These are phyloP conservation scores for Scylla paramamosain DNA, from an alignment of 1,140 invertebrate species.

Conservation along the genomic window DNA sequence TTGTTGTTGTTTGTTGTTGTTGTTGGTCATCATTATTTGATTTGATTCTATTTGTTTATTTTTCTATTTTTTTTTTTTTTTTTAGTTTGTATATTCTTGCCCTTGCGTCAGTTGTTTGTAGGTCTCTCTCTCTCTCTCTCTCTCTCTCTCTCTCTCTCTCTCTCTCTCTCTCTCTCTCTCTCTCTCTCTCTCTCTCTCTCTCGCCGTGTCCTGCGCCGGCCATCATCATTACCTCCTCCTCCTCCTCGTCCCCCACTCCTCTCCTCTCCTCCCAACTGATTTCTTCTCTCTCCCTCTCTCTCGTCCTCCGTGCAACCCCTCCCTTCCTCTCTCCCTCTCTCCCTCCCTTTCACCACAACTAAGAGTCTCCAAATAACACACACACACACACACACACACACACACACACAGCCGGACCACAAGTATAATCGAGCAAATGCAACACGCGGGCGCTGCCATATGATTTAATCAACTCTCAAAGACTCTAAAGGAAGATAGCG, in stretches of 20 bases:
- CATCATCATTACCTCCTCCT: neutral
- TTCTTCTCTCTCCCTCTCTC: neutral
- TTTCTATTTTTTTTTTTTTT: too few species aligned
- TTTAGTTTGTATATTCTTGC: too few species aligned
- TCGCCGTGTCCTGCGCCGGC: neutral
- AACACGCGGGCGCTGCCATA: constrained; percentile 25
- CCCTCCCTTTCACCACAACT: neutral
- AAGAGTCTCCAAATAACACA: neutral
- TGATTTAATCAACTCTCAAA: constrained; percentile 75
- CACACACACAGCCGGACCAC: constrained; percentile 19
- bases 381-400: constrained; percentile 50
- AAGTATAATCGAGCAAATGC: constrained; percentile 68
- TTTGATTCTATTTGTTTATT: too few species aligned
- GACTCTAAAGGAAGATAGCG: constrained; percentile 64
- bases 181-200: constrained; percentile 52
- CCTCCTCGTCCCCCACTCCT: neutral
- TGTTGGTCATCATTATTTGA: too few species aligned
- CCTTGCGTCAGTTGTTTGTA: too few species aligned
- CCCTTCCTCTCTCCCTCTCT: neutral
- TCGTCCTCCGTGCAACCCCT: neutral
- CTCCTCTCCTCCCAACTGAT: neutral
- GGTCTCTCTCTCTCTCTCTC: neutral
- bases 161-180: constrained; percentile 36
- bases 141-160: constrained; percentile 6
- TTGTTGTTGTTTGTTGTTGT: too few species aligned